Evolutionary conservation across 2,113 vertebrate species (phyloP), one percentile per base, ranked within the genome.

Genomic region (Aviceda subcristata): DNA sequence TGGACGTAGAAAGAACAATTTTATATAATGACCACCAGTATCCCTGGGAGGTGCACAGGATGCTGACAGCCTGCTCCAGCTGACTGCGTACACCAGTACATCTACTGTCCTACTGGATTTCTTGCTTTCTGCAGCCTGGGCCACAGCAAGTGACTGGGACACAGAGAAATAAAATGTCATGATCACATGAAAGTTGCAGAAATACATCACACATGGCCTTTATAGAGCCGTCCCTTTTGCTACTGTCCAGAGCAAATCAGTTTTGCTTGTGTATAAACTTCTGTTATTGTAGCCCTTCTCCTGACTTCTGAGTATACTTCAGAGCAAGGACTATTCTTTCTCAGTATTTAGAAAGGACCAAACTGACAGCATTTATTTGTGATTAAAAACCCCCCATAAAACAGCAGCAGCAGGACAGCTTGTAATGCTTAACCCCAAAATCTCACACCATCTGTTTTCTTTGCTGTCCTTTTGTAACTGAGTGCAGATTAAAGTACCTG

Each of bases 301-400:
- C 46, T 75, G 46, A 69, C 5, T 71, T 88, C 29, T 17, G 26
- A 63, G 9, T 21, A 27, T 27, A 46, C 39, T 20, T 78, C 32
- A 50, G 19, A 88, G 55, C 10, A 91, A 66, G n/a, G 21, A 71
- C 51, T 51, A 39, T 20, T 46, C 10, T 77, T 88, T 36, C 46
- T 22, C 77, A 66, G n/a, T 51, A 63, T 79, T 71, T 62, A 60
- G 19, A 90, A 60, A 85, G 50, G 12, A 75, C 34, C 15, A 90
- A 85, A 92, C 15, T 60, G 23, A 64, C 16, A 59, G 15, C 41
- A 85, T 59, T 43, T 68, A 82, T 39, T 51, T 64, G 30, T 32
- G 32, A 45, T 68, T 64, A 62, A 14, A 3, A 1, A 0, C 8
- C 2, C 2, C 2, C 3, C 10, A 43, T 38, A 45, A 55, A 92